phyloP scores from a whole-genome alignment of 2,797 vertebrate species.

The Okamejei kenojei region DNA sequence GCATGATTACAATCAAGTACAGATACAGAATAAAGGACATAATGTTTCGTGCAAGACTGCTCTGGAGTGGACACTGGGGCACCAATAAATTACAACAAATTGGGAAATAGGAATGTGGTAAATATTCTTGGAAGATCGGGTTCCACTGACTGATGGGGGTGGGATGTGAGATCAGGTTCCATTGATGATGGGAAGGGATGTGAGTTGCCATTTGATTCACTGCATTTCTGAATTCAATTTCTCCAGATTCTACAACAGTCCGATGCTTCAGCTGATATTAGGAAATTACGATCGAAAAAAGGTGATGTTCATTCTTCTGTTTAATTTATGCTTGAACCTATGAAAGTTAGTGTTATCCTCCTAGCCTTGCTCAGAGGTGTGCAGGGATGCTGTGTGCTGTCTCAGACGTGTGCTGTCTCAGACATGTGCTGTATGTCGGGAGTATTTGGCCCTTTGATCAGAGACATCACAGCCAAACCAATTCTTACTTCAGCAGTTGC shows the following conservation, averaged over 20 bases:
- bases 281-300: constrained; percentile 4
- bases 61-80: no score
- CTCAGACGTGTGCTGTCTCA: not conserved
- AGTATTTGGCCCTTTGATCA: not conserved
- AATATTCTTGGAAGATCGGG: not conserved
- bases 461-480: not conserved
- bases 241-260: not conserved
- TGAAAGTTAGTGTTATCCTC: no score
- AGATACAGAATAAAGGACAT: no score
- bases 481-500: not conserved
- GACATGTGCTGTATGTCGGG: not conserved
- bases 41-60: no score
- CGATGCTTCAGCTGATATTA: not conserved
- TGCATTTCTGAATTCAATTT: not conserved
- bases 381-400: not conserved
- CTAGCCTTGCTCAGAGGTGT: not conserved
- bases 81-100: no score
- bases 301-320: not conserved
- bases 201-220: no score
- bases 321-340: not conserved
- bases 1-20: no score
- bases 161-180: not conserved
- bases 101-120: no score
- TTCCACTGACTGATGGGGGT: not conserved
- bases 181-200: no score